Base-by-base conservation (phyloP, 2,797 vertebrate species). In the Coregonus ussuriensis region DNA sequence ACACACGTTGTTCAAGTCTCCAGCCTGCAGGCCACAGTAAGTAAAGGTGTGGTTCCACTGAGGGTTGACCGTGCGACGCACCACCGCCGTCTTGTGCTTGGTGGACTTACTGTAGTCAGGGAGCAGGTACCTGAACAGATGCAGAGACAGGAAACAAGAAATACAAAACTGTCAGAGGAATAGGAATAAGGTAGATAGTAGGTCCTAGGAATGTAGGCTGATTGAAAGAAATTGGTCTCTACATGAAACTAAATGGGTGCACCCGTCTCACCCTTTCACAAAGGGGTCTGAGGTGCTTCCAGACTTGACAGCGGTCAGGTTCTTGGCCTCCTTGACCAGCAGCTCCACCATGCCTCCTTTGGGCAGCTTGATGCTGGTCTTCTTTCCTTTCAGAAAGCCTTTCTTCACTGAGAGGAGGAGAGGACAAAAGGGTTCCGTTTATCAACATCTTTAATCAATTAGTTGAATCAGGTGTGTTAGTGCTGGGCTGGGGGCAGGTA, bases 251-350 rank as follows among this genome's bases (percentile, higher is more conserved):
- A 5, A 63, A 66, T 6, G 11, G 3, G 80, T 31, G 6, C 18
- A 37, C 9, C 14, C n/a, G 0, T 47, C 93, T 86, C 89, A 98
- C 98, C 98, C 98, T 94, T 99, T 99, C 47, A 99, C 98, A n/a
- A 99, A 99, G n/a, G 96, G 94, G 87, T 99, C 97, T 6, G 97
- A 99, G 15, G 96, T 96, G 80, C 97, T 96, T 93, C 96, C 96
- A 59, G 96, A 96, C 90, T 98, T 99, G 77, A 98, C 96, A 0
- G 96, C 97, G 1, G 96, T 98, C 74, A 99, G 92, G 87, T 99
- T 99, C 90, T 97, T 99, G 82, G 97, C 98, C 91, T 98, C 97
- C 91, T 98, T 99, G 82, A 99, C 94, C 74, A 97, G 89, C 72
- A 99, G 94, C 92, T 99, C 97, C 75, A 99, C 93, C 92, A 97